phyloP scores from a whole-genome alignment of 1,140 invertebrate genomes.

The Drosophila subpulchrella region DNA sequence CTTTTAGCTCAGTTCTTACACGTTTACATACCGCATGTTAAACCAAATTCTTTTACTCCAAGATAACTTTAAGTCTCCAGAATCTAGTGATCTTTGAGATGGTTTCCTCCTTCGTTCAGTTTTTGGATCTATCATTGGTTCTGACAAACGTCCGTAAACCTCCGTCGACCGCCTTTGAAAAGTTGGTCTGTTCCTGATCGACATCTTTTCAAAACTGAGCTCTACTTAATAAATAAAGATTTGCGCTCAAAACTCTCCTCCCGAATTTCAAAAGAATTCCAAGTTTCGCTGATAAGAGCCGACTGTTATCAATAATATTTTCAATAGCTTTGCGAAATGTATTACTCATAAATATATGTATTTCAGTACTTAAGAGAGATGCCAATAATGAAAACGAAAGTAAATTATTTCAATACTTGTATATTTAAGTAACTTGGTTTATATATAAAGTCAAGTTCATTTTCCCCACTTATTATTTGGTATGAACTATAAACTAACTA shows the following conservation, averaged over 20 bases:
- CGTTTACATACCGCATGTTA: slow-evolving; percentile 3
- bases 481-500: too few species aligned
- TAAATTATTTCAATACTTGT: too few species aligned
- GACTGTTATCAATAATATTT: slow-evolving; percentile 4
- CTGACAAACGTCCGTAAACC: slow-evolving; percentile 20
- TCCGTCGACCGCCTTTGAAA: slow-evolving; percentile 15
- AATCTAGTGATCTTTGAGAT: neutral
- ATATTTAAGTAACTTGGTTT: too few species aligned
- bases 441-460: too few species aligned
- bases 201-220: slow-evolving; percentile 23
- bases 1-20: too few species aligned
- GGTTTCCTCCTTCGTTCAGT: neutral
- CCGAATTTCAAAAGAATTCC: neutral
- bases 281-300: slow-evolving; percentile 16
- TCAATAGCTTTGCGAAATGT: neutral
- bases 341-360: neutral
- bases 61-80: neutral
- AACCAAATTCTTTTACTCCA: slow-evolving; percentile 16
- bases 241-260: neutral
- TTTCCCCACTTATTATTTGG: too few species aligned
- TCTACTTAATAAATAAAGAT: neutral
- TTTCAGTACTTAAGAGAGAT: neutral
- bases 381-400: neutral
- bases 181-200: neutral
- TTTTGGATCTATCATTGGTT: neutral